Evolutionary conservation across 2,888 invertebrate species (phyloP).

Genomic region (Netelia virgata): DNA sequence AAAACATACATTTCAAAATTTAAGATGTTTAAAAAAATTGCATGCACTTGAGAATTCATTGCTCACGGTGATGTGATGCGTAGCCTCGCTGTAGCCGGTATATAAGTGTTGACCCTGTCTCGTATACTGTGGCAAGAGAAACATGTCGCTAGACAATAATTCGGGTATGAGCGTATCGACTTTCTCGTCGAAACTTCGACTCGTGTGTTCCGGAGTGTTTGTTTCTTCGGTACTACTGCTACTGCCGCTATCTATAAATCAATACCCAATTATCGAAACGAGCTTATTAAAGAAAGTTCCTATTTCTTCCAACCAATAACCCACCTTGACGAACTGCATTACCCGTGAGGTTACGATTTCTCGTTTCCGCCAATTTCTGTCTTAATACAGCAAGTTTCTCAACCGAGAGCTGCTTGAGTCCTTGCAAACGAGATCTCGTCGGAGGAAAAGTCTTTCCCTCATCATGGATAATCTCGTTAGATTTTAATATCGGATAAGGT

Average conservation of each 20-base stretch:
- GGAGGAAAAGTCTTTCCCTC: constrained; percentile 81
- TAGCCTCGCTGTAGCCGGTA: constrained; percentile 87
- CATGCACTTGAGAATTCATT: background rate
- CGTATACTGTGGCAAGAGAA: constrained; percentile 87
- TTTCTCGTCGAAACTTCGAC: constrained; percentile 72
- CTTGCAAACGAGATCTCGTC: constrained; percentile 87
- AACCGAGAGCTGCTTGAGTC: constrained; percentile 89
- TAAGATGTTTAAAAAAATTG: background rate
- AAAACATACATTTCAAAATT: background rate
- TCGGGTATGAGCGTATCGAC: constrained; percentile 72
- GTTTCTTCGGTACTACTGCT: constrained; percentile 77
- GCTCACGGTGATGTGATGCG: constrained; percentile 86
- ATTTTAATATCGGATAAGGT: constrained; percentile 59
- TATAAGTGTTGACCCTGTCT: constrained; percentile 86
- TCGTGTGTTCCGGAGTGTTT: constrained; percentile 71
- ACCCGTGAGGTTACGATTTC: constrained; percentile 79
- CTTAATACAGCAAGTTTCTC: constrained; percentile 89
- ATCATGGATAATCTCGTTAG: constrained; percentile 76
- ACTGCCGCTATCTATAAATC: constrained; percentile 72
- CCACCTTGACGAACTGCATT: constrained; percentile 73
- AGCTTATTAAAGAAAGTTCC: background rate
- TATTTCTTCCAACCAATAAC: constrained; percentile 27
- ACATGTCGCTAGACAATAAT: constrained; percentile 84
- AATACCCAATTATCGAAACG: background rate
- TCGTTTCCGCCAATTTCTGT: constrained; percentile 87